Percentiles rank a stretch among this genome's conserved stretches.
Conservation (phyloP, 2,888 invertebrate species). For the Phaonia tiefii region DNA sequence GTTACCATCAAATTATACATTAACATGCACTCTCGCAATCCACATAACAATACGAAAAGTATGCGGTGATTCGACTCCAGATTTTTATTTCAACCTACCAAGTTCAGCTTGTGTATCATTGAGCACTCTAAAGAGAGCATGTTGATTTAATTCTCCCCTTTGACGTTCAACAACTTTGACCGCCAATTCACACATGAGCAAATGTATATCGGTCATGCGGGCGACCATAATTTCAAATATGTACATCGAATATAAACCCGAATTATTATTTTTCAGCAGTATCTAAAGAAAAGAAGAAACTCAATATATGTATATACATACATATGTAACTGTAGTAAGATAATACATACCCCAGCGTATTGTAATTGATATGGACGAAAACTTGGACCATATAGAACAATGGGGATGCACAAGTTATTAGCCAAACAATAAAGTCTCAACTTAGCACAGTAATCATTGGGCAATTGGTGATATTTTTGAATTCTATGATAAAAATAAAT, state of each 20-base stretch:
- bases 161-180: constrained; percentile 64
- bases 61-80: too few relatives aligned
- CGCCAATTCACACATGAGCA: constrained; percentile 69
- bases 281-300: constrained; percentile 48
- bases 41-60: not conserved
- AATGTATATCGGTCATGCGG: constrained; percentile 69
- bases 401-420: constrained; percentile 71
- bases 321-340: not conserved
- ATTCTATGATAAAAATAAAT: too few relatives aligned
- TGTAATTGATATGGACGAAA: constrained; percentile 65
- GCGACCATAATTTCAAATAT: constrained; percentile 66
- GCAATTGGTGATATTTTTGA: too few relatives aligned
- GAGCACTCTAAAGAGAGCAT: constrained; percentile 51
- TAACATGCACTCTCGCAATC: not conserved
- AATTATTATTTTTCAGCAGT: constrained; percentile 62
- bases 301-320: not conserved
- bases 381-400: constrained; percentile 71
- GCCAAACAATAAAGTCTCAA: constrained; percentile 73
- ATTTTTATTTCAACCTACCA: constrained; percentile 55
- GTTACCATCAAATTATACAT: not conserved
- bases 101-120: constrained; percentile 62
- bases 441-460: constrained; percentile 70
- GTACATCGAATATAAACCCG: constrained; percentile 52
- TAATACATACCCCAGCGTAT: constrained; percentile 71
- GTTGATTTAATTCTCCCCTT: constrained; percentile 58